Conservation (phyloP, 2,888 invertebrate genomes). For the Cataglyphis altisquamis region DNA sequence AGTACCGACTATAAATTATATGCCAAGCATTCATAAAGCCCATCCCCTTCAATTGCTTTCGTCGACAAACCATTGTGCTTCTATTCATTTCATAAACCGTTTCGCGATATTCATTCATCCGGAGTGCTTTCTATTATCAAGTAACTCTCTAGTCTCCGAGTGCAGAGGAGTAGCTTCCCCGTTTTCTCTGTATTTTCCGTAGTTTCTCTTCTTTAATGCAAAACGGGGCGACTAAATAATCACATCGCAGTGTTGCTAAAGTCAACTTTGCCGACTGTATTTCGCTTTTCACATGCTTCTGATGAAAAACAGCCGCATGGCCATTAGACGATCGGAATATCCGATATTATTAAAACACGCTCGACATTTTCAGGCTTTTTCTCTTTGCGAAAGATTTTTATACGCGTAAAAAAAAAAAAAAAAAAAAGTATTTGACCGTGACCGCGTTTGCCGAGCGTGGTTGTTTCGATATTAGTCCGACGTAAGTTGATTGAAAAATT, state of each 20-base stretch:
- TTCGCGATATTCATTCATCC: conserved; percentile 46
- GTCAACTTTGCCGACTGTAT: conserved; percentile 23
- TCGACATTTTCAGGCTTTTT: not conserved
- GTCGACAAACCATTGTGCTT: conserved; percentile 66
- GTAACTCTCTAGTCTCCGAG: conserved; percentile 12
- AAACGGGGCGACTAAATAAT: conserved; percentile 30
- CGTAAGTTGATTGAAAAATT: conserved; percentile 47
- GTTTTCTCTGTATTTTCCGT: conserved; percentile 3
- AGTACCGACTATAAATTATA: conserved; percentile 65
- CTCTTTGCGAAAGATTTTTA: conserved; percentile 24
- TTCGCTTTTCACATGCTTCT: conserved; percentile 29
- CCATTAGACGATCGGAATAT: conserved; percentile 68
- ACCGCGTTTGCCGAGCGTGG: not conserved
- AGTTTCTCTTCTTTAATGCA: conserved; percentile 31
- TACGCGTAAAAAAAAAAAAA: not conserved
- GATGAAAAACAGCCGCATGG: conserved; percentile 37
- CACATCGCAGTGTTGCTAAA: conserved; percentile 30
- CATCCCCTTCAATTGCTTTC: conserved; percentile 62
- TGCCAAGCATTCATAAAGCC: conserved; percentile 52
- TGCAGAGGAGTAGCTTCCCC: conserved; percentile 13
- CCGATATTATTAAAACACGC: conserved; percentile 56
- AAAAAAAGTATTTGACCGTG: not conserved
- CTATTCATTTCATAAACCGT: conserved; percentile 66
- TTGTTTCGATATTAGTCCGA: not conserved
- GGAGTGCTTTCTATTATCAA: conserved; percentile 38